Conservation (phyloP, 92 coral and sea anemone genomes). For the Plumapathes pennacea region DNA sequence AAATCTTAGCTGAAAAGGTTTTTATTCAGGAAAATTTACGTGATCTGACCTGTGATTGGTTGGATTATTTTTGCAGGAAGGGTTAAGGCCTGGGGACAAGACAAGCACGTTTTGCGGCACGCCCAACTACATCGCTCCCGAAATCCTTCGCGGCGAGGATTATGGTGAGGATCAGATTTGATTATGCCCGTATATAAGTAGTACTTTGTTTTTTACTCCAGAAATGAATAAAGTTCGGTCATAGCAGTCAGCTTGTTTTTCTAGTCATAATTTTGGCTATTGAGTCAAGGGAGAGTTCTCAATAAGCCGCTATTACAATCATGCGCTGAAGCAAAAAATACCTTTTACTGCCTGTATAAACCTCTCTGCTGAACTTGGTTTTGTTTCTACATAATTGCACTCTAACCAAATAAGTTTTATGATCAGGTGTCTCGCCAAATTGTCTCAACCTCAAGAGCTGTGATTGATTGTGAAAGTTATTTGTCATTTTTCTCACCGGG, state of each 20-base stretch:
- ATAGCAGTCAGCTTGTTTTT: no score
- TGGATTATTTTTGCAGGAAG: constrained; percentile 65
- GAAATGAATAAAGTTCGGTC: no score
- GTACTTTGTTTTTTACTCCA: no score
- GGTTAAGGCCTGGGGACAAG: constrained; percentile 93
- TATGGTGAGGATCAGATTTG: constrained; percentile 59
- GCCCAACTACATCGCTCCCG: constrained; percentile 99
- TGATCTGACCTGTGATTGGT: not conserved
- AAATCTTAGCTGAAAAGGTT: not conserved
- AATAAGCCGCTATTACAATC: no score
- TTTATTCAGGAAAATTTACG: not conserved
- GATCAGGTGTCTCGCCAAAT: not conserved
- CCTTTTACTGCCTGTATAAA: no score
- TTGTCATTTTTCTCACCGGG: no score
- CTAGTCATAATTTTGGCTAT: not conserved
- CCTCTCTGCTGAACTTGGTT: no score
- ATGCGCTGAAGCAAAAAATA: no score
- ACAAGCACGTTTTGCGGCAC: constrained; percentile 99
- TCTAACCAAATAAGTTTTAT: no score
- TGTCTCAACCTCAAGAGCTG: not conserved
- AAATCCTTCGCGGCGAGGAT: constrained; percentile 95
- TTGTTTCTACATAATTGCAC: no score
- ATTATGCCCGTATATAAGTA: not conserved
- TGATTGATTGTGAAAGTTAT: not conserved
- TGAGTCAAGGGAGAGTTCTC: not conserved